These are phyloP conservation scores for Leptoteleia sp. DNA, from an alignment of 1,140 invertebrate genomes.

Conservation along the genomic window DNA sequence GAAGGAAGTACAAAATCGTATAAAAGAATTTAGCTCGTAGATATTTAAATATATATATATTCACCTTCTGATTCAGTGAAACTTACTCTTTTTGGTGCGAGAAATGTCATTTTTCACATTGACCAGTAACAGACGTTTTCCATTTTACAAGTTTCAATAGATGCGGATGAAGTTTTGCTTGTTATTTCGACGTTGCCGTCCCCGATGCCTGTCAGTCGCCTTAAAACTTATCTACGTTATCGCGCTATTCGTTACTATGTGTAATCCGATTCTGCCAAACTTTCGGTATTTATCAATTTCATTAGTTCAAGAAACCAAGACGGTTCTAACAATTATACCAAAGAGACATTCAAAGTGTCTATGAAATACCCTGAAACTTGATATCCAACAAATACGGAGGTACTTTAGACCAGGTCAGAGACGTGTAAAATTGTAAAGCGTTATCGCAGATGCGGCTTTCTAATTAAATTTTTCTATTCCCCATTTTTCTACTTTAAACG, in stretches of 20 bases:
- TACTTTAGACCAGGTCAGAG: slow-evolving; percentile 1
- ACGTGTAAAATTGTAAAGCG: slow-evolving; percentile 10
- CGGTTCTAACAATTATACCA: slow-evolving; percentile 40
- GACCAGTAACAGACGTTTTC: slow-evolving; percentile 36
- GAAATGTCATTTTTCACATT: slow-evolving; percentile 25
- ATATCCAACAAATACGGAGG: slow-evolving; percentile 18
- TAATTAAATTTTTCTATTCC: slow-evolving; percentile 2
- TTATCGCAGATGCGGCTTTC: slow-evolving; percentile 9
- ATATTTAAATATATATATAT: too few species aligned
- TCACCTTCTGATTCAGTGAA: not conserved
- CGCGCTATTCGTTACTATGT: slow-evolving; percentile 55
- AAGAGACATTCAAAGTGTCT: slow-evolving; percentile 21
- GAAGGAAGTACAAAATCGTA: too few species aligned
- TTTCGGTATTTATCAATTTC: slow-evolving; percentile 62
- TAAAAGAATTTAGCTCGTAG: too few species aligned
- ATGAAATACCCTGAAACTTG: slow-evolving; percentile 39
- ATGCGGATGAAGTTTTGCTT: slow-evolving; percentile 40
- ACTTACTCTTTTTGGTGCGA: not conserved
- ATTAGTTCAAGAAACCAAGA: slow-evolving; percentile 56
- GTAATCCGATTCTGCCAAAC: slow-evolving; percentile 57
- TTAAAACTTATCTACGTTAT: slow-evolving; percentile 60
- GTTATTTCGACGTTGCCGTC: slow-evolving; percentile 42
- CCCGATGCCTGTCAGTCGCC: slow-evolving; percentile 30
- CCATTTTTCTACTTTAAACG: not conserved
- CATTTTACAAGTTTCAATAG: slow-evolving; percentile 48